Conservation (phyloP, 2,113 vertebrate genomes). For the Symphodus melops region DNA sequence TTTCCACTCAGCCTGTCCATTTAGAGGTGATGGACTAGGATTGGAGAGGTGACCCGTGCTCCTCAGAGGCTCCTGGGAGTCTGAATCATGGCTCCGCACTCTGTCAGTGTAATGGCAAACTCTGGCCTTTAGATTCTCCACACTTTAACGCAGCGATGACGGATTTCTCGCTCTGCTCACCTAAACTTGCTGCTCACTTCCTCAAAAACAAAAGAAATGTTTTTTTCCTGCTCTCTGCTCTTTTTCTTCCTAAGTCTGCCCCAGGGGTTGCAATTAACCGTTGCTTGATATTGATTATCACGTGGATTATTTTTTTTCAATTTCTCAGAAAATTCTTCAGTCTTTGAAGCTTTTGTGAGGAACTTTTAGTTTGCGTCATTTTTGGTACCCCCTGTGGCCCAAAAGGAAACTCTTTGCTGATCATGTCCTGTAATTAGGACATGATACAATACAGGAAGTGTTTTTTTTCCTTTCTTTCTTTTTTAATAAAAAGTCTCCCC, state of each 20-base stretch:
- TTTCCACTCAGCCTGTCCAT: conserved; percentile 69
- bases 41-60: conserved; percentile 58
- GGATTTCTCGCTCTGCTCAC: conserved; percentile 19
- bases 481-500: too few relatives aligned
- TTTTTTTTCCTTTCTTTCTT: too few relatives aligned
- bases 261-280: not conserved
- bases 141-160: conserved; percentile 40
- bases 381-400: too few relatives aligned
- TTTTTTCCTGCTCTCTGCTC: not conserved
- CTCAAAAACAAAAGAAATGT: not conserved
- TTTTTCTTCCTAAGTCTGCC: not conserved
- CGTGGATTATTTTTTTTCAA: too few relatives aligned
- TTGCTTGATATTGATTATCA: not conserved
- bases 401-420: too few relatives aligned
- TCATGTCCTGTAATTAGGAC: too few relatives aligned
- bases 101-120: conserved; percentile 61
- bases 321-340: too few relatives aligned
- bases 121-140: conserved; percentile 41
- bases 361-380: too few relatives aligned
- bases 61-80: conserved; percentile 64
- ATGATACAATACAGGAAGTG: too few relatives aligned
- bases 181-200: conserved; percentile 15
- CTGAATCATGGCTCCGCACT: conserved; percentile 55
- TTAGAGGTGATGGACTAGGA: conserved; percentile 70
- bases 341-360: too few relatives aligned